Evolutionary conservation across 23 tunicate genomes (phyloP).

Genomic region (Styela clava): DNA sequence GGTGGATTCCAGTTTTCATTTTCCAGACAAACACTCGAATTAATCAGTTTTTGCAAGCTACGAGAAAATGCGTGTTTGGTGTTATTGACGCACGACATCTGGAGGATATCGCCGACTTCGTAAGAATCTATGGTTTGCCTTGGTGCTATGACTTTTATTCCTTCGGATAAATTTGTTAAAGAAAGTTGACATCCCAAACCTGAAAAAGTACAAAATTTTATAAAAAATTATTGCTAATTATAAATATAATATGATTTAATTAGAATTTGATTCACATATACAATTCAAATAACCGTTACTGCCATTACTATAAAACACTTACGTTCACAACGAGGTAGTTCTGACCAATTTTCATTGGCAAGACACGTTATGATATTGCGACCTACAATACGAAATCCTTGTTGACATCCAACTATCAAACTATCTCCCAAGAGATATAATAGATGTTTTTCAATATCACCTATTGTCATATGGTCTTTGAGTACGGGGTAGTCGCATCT

Average conservation of each 20-base stretch:
- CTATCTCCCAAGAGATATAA: not conserved
- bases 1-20: not conserved
- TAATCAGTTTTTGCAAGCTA: not conserved
- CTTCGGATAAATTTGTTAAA: not conserved
- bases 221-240: no score
- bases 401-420: not conserved
- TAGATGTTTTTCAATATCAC: not conserved
- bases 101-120: not conserved
- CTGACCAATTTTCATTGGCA: not conserved
- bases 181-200: not conserved
- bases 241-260: no score
- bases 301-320: no score
- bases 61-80: not conserved
- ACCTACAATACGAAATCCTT: not conserved
- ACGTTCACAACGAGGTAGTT: not conserved
- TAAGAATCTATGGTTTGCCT: not conserved
- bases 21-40: not conserved
- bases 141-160: not conserved
- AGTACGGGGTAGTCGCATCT: not conserved
- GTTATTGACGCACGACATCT: not conserved
- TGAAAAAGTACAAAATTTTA: no score
- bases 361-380: not conserved
- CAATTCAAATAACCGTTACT: no score
- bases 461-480: not conserved
- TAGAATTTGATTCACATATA: no score